These are phyloP conservation scores for Neoascia interrupta DNA, from an alignment of 2,888 invertebrate genomes.

Conservation along the genomic window DNA sequence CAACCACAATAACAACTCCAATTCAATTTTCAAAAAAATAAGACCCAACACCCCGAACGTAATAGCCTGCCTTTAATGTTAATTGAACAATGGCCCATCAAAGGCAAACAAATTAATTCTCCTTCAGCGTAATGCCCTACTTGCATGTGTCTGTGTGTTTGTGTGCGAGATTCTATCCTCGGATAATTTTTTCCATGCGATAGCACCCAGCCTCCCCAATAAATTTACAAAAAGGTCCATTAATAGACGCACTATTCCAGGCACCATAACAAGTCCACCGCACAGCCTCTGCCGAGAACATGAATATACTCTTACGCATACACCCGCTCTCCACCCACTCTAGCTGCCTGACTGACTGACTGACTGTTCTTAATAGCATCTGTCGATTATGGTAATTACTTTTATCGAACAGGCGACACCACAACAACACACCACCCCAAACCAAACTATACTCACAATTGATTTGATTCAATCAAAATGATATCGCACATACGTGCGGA, in stretches of 20 bases:
- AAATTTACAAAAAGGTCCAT: constrained; percentile 29
- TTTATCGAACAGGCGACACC: constrained; percentile 53
- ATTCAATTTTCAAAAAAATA: no score
- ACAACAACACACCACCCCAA: not conserved
- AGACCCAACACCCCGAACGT: no score
- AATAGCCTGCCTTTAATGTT: no score
- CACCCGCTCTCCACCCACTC: not conserved
- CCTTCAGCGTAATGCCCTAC: not conserved
- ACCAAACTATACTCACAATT: constrained; percentile 46
- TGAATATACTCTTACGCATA: constrained; percentile 15
- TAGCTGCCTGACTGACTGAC: not conserved
- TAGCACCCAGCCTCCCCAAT: constrained; percentile 18
- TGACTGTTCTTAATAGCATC: constrained; percentile 59
- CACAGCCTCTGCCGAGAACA: constrained; percentile 13
- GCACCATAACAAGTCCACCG: constrained; percentile 3
- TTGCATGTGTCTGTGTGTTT: not conserved
- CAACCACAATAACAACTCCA: no score
- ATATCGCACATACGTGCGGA: constrained; percentile 59
- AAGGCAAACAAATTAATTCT: constrained; percentile 33
- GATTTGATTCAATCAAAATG: constrained; percentile 62
- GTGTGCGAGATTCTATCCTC: not conserved
- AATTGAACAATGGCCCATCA: constrained; percentile 38
- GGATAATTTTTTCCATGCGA: constrained; percentile 17
- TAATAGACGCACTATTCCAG: no score
- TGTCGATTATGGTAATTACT: constrained; percentile 66